Percentiles rank a stretch among this genome's conserved stretches.
These are phyloP conservation scores for Prionailurus viverrinus DNA, from an alignment of 2,113 vertebrate genomes.

Conservation along the genomic window DNA sequence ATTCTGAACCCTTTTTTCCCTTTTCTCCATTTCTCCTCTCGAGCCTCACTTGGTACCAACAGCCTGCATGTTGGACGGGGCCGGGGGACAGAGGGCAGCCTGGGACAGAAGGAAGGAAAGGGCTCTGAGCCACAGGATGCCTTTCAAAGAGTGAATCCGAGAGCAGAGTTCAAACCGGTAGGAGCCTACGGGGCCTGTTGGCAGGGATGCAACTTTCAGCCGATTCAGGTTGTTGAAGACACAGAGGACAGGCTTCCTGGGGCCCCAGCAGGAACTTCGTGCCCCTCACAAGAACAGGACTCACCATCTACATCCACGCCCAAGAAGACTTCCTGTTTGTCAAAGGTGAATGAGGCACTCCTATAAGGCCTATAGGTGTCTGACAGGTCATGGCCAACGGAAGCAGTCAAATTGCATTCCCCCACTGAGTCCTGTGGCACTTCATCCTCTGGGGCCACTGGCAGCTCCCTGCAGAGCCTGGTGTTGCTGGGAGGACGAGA, in stretches of 20 bases:
- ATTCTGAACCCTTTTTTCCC: background rate
- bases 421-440: background rate
- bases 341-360: background rate
- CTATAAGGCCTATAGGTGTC: background rate
- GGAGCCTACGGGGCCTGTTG: background rate
- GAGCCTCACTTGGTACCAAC: background rate
- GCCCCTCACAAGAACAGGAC: slow-evolving; percentile 82
- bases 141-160: background rate
- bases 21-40: background rate
- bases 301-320: slow-evolving; percentile 87
- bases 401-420: background rate
- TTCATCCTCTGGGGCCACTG: background rate
- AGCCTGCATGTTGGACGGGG: too few species aligned
- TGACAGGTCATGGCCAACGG: background rate
- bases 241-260: background rate
- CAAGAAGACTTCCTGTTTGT: slow-evolving; percentile 88
- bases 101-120: background rate
- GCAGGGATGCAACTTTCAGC: background rate
- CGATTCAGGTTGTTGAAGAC: background rate
- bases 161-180: background rate
- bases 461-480: background rate
- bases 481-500: background rate
- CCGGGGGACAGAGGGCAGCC: background rate
- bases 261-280: background rate
- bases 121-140: background rate